These are phyloP conservation scores for Drosophila lacicola DNA, from an alignment of 2,888 invertebrate species.

Conservation along the genomic window DNA sequence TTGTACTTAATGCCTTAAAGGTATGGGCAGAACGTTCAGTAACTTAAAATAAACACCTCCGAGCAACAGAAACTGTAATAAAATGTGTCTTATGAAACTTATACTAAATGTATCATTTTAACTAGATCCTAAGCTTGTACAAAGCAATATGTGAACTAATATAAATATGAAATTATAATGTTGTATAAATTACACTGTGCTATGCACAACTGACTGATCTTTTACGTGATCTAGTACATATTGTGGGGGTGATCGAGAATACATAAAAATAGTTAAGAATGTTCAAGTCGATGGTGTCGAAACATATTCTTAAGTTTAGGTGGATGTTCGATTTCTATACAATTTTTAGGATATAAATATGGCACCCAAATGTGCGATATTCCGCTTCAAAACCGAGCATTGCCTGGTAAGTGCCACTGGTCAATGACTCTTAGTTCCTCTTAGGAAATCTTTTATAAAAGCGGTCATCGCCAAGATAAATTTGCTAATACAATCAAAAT, in stretches of 20 bases:
- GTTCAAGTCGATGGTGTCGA: too few relatives aligned
- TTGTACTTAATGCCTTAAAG: slow-evolving; percentile 65
- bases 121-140: slow-evolving; percentile 3
- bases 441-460: too few relatives aligned
- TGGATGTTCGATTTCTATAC: too few relatives aligned
- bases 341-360: too few relatives aligned
- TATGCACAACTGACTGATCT: neutral
- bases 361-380: too few relatives aligned
- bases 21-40: slow-evolving; percentile 10
- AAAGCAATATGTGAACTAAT: slow-evolving; percentile 53
- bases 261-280: neutral
- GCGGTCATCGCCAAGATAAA: too few relatives aligned
- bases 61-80: slow-evolving; percentile 35
- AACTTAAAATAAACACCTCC: slow-evolving; percentile 38
- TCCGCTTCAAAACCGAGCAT: too few relatives aligned
- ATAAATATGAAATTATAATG: slow-evolving; percentile 55
- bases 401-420: too few relatives aligned
- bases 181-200: slow-evolving; percentile 25
- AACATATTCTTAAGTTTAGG: too few relatives aligned
- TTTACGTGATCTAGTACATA: neutral
- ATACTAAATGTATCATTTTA: slow-evolving; percentile 53
- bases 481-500: too few relatives aligned
- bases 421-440: too few relatives aligned
- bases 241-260: neutral
- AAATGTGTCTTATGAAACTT: slow-evolving; percentile 52